Conservation (phyloP, 2,113 vertebrate genomes). For the Anolis sagrei region DNA sequence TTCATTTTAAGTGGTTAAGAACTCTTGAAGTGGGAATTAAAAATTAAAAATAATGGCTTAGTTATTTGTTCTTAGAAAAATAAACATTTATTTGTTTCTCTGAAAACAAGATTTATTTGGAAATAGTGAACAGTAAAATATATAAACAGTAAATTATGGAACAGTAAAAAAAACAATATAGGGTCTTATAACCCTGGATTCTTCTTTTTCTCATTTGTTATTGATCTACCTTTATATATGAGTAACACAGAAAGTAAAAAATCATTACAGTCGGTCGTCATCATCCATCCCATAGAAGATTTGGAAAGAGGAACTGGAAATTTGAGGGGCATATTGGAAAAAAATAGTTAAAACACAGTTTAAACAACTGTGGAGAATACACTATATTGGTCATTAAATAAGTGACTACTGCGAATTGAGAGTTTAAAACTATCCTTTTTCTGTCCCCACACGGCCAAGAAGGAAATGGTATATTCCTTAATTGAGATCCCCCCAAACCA, state of each 20-base stretch:
- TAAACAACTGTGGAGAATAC: background rate
- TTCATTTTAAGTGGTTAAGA: background rate
- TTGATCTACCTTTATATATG: background rate
- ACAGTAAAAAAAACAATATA: no score
- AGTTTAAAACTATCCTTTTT: no score
- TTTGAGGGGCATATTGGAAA: background rate
- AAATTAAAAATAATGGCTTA: slow-evolving; percentile 15
- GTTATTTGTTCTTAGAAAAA: slow-evolving; percentile 21
- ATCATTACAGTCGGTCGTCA: no score
- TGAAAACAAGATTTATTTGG: background rate
- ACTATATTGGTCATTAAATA: no score
- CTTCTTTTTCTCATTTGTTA: background rate
- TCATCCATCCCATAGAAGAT: no score
- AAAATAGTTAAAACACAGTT: background rate
- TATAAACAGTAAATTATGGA: no score
- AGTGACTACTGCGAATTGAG: no score
- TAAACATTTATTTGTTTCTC: background rate
- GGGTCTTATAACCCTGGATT: background rate
- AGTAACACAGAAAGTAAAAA: no score
- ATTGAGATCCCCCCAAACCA: no score
- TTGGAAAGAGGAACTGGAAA: background rate
- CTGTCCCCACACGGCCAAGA: no score
- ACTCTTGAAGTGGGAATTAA: background rate
- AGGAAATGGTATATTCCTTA: no score
- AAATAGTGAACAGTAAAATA: background rate